Base-by-base conservation (phyloP, 1,140 invertebrate genomes). In the Thaumatotibia leucotreta region DNA sequence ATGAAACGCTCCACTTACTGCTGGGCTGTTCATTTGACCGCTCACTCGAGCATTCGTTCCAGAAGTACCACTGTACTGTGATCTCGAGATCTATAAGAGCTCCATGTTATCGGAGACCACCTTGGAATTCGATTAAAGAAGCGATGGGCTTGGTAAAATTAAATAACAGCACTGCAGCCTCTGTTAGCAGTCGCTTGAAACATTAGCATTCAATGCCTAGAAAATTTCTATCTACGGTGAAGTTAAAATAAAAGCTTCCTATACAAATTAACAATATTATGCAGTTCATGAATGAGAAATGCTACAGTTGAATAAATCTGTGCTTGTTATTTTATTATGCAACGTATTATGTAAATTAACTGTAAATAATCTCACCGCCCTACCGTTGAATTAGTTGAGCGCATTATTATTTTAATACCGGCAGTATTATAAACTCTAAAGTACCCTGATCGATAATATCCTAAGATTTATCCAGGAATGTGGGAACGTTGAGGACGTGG, bases 1-100 rank as follows among this genome's bases (percentile, higher is more conserved):
- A 89, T 80, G 80, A 78, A 81, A 81, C 75, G 85, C 80, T 89
- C 87, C 66, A 84, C 68, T 86, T 87, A 80, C 68, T 61, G 54
- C 66, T 76, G 69, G 71, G 68, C 52, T 14, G 52, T 4, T 24
- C n/a, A 14, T 24, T n/a, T 10, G 9, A 24, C 4, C 11, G n/a
- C 24, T 54, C 17, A 23, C 5, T 24, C n/a, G 9, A 54, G 8
- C 2, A 54, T 24, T 24, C 20, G 27, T 22, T 11, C n/a, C 17
- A 8, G 39, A 45, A 45, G 14, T 4, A 45, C 39, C 39, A 45
- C 6, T 9, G 9, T 45, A 45, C 17, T 20, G 5, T 6, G 14
- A 20, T 17, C 39, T 45, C 5, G 8, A 45, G n/a, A 45, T 11
- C 1, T 45, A n/a, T 20, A 45, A 45, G 39, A 45, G 17, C 39